A percentile compares a stretch with the other conserved stretches of the same genome.
phyloP scores from a whole-genome alignment of 1,140 invertebrate genomes.

The Mya arenaria region DNA sequence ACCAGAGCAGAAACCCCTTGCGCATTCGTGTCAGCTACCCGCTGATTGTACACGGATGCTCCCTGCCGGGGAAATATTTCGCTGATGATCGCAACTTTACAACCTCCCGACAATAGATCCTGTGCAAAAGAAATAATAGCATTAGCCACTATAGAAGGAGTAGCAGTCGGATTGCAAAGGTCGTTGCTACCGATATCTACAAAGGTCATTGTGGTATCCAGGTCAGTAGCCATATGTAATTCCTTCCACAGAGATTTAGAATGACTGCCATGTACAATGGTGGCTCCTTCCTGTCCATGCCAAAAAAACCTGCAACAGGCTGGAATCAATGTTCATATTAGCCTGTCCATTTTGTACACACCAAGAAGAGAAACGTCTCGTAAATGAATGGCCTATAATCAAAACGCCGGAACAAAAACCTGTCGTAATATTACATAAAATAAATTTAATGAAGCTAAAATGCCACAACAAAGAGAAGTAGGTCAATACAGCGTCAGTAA shows the following conservation, averaged over 20 bases:
- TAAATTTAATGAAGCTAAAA: no score
- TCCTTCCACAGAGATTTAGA: not conserved
- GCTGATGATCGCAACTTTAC: not conserved
- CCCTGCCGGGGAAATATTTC: not conserved
- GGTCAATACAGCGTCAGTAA: no score
- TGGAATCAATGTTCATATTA: slow-evolving; percentile 1
- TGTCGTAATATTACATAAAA: no score
- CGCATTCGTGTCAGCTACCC: not conserved
- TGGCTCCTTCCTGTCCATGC: not conserved
- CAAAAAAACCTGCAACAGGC: not conserved
- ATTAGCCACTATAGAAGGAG: not conserved
- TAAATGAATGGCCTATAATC: not conserved
- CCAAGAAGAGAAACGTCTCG: not conserved
- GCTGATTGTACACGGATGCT: not conserved
- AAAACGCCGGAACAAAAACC: no score
- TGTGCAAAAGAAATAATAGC: not conserved
- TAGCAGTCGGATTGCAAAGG: not conserved
- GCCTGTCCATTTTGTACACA: not conserved
- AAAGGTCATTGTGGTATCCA: not conserved
- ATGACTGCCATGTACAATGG: not conserved
- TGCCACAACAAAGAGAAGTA: no score
- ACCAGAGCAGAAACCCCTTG: not conserved
- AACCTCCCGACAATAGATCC: not conserved
- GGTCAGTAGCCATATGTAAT: not conserved
- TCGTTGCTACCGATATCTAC: slow-evolving; percentile 24